phyloP scores from a whole-genome alignment of 2,113 vertebrate species.

The Ophthalmolycus amberensis region DNA sequence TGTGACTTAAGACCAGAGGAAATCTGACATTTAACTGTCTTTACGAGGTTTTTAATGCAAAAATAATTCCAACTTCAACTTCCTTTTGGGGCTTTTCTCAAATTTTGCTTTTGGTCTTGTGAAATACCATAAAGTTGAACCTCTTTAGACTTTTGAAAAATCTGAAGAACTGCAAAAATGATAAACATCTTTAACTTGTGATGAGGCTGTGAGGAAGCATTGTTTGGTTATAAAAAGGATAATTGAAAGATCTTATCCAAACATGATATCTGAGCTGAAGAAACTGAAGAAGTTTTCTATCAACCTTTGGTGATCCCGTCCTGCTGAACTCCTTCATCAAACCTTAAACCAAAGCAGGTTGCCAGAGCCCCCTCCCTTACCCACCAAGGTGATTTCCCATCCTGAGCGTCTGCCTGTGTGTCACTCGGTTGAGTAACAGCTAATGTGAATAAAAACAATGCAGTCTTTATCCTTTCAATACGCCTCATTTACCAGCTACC shows the following conservation, averaged over 20 bases:
- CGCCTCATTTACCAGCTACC: constrained; percentile 63
- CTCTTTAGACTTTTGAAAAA: neutral
- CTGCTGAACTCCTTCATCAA: constrained; percentile 29
- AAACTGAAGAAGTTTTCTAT: neutral
- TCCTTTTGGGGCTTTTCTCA: neutral
- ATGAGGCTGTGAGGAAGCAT: neutral
- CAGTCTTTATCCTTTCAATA: constrained; percentile 37
- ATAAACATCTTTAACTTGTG: neutral
- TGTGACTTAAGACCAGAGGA: neutral
- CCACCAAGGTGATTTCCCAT: constrained; percentile 67
- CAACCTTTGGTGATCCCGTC: constrained; percentile 10
- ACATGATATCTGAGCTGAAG: neutral
- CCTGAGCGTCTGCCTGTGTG: constrained; percentile 34
- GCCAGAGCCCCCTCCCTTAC: constrained; percentile 21
- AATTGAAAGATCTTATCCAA: neutral
- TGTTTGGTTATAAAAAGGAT: neutral
- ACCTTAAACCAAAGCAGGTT: constrained; percentile 22
- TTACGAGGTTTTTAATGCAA: neutral
- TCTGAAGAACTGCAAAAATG: neutral
- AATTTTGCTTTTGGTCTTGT: neutral
- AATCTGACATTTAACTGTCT: neutral
- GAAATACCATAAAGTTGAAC: neutral
- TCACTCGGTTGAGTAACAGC: constrained; percentile 59
- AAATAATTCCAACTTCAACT: neutral
- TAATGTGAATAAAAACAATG: constrained; percentile 66